These are phyloP conservation scores for Mus pahari DNA, from an alignment of 2,113 vertebrate genomes.

Conservation along the genomic window DNA sequence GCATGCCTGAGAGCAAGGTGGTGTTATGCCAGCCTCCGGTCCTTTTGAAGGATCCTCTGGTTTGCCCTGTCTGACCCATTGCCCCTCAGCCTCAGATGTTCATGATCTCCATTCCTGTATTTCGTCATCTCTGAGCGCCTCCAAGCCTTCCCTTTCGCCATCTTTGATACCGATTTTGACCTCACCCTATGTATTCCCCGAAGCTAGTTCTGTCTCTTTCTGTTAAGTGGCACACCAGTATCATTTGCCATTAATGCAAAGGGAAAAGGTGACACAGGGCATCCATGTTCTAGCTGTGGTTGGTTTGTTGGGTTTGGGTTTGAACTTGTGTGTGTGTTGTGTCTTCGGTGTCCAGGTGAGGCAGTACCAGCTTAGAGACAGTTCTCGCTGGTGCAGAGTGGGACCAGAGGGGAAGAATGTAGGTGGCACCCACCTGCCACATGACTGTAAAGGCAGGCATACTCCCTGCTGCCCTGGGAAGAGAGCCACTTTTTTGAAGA, in stretches of 20 bases:
- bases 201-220: not conserved
- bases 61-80: not conserved
- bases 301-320: not conserved
- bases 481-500: not conserved
- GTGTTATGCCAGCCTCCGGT: not conserved
- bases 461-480: not conserved
- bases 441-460: not conserved
- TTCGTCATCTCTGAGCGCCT: not conserved
- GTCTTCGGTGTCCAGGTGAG: not conserved
- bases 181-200: not conserved
- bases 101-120: accelerated
- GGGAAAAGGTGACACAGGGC: not conserved
- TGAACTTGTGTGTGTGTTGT: not conserved
- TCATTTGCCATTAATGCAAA: not conserved
- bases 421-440: not conserved
- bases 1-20: not conserved
- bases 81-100: not conserved
- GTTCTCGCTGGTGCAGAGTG: not conserved
- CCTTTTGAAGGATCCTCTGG: not conserved
- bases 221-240: not conserved
- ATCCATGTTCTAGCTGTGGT: not conserved
- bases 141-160: not conserved
- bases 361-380: not conserved
- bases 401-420: not conserved
- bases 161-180: not conserved